Evolutionary conservation across 1,140 invertebrate species (phyloP), one percentile per base, ranked within the genome.

Genomic region (Zaprionus tsacasi): DNA sequence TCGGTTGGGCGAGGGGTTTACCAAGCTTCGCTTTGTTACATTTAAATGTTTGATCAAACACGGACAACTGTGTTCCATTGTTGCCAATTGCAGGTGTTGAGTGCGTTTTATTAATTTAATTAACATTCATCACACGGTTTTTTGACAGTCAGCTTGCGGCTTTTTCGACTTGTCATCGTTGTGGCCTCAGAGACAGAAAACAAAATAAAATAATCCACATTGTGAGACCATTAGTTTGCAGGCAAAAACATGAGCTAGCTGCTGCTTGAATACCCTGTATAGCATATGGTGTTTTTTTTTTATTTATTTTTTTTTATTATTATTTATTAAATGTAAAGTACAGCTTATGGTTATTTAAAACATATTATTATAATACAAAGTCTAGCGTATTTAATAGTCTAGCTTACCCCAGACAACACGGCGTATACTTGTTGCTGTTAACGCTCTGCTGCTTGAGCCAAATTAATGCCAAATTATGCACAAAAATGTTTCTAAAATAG

Each of bases 11-110:
- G n/a, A 21, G 8, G 45, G 45, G 64, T 21, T 21, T 21, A 21
- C 45, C 70, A 68, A 73, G 65, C 70, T 15, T 30, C 63, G n/a
- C 35, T 35, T 69, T 69, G 57, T 69, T 15, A 45, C 57, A 27
- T 21, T 61, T 30, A 33, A 6, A 25, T 12, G 54, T 66, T 57
- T 57, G 64, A 11, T 25, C 54, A 48, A 66, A 57, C 61, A 65
- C 40, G 27, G 27, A 30, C 2, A 45, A n/a, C n/a, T 45, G 6
- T n/a, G 7, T 6, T 0, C 27, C 52, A 38, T 74, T 74, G 66
- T 35, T 50, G 45, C 48, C 71, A 71, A 48, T 33, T 66, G 70
- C 74, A 76, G 70, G 70, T 76, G 74, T 73, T 76, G 61, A 73
- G 56, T 55, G 27, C 52, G 52, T 38, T 54, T 59, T 54, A 64